Conservation (phyloP, 23 tunicate genomes). For the Ciona savignyi region DNA sequence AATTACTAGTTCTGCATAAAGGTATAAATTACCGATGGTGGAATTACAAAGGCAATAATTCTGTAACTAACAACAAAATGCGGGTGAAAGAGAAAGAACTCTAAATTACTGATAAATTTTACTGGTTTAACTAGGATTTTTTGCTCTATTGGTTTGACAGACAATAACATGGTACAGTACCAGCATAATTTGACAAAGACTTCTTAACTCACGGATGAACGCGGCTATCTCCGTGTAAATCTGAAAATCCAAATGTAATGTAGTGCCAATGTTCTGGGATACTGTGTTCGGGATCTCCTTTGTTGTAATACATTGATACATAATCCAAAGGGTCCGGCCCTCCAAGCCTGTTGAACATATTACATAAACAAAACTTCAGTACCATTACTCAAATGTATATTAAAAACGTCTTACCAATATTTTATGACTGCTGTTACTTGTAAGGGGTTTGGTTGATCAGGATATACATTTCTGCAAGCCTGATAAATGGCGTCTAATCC, state of each 20-base stretch:
- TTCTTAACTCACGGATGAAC: conserved; percentile 53
- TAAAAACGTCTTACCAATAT: conserved; percentile 86
- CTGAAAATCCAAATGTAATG: conserved; percentile 89
- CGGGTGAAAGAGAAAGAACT: no score
- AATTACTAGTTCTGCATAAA: conserved; percentile 42
- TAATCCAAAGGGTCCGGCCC: conserved; percentile 89
- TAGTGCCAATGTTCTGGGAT: conserved; percentile 91
- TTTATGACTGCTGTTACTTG: conserved; percentile 84
- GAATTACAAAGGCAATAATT: no score
- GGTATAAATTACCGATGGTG: no score
- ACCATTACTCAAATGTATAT: no score
- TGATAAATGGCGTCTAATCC: conserved; percentile 67
- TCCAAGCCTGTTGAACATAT: conserved; percentile 95
- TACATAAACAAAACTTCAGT: no score
- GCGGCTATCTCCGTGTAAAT: conserved; percentile 86
- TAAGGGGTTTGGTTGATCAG: conserved; percentile 68
- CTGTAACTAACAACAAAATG: no score
- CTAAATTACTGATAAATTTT: no score
- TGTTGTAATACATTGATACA: conserved; percentile 75
- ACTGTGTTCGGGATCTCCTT: conserved; percentile 52
- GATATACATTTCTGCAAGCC: conserved; percentile 63
- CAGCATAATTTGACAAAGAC: background rate
- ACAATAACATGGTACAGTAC: no score
- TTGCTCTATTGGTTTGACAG: no score
- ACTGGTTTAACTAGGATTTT: no score